Conservation (phyloP, 2,113 vertebrate genomes). For the Cyprinodon variegatus region DNA sequence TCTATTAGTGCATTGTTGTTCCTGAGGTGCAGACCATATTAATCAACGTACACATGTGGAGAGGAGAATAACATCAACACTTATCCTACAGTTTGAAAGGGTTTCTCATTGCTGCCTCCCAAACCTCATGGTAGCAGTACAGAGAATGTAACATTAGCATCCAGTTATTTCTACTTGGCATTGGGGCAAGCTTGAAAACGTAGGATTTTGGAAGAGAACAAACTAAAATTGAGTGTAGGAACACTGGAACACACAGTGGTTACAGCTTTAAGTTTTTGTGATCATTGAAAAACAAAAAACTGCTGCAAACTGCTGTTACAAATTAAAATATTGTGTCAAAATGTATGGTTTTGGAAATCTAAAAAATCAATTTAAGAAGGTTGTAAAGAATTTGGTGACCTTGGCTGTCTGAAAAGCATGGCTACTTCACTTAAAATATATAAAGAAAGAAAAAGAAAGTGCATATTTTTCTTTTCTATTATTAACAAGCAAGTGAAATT, state of each 20-base stretch:
- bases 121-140: not conserved
- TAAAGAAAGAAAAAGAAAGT: not conserved
- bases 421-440: not conserved
- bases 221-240: too few relatives aligned
- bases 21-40: not conserved
- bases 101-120: not conserved
- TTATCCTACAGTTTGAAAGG: not conserved
- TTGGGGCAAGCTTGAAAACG: too few relatives aligned
- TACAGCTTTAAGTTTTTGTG: not conserved
- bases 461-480: not conserved
- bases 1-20: not conserved
- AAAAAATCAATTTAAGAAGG: not conserved
- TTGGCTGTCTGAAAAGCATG: not conserved
- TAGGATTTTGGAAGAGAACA: too few relatives aligned
- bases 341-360: not conserved
- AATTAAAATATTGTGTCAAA: not conserved
- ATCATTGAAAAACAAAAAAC: not conserved
- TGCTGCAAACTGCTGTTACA: not conserved
- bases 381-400: not conserved
- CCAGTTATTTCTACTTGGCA: too few relatives aligned
- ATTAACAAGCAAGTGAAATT: not conserved
- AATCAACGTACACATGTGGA: too few relatives aligned
- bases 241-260: not conserved
- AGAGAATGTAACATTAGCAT: too few relatives aligned
- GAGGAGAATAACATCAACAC: not conserved